Evolutionary conservation across 2,888 invertebrate species (phyloP), one percentile per base, ranked within the genome.

Genomic region (Spisula subtruncata): DNA sequence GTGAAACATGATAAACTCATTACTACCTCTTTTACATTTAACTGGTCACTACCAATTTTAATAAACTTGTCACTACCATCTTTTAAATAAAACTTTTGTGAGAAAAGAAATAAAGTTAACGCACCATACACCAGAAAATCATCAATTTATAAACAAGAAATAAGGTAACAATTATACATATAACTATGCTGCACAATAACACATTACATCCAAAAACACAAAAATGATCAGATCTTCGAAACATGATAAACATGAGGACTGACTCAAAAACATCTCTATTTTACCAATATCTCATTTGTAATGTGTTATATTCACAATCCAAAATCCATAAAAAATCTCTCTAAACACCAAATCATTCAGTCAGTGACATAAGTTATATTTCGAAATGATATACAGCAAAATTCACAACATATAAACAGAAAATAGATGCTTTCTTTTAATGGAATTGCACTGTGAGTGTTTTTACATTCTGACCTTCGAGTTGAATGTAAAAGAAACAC

Each of bases 391-490:
- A 12, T 12, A 66, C 60, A 66, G 25, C 60, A 66, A 66, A 66
- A 66, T 66, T 66, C 60, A 66, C 60, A 66, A 66, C 60, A 66
- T 66, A 66, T 66, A 66, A 66, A 66, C 60, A 66, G 60, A 66
- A 66, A 60, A 60, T n/a, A 66, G 20, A 66, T 25, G 60, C n/a
- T 66, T 66, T 66, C 25, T 66, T 66, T 66, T 6, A 66, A 66
- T n/a, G 25, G n/a, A 66, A 66, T 66, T 66, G 60, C 60, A 66
- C 60, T 25, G 60, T 66, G 60, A 66, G 5, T 16, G 25, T 25
- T 66, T 66, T 25, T n/a, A n/a, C 12, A 66, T n/a, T 66, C 25
- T 66, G 6, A 66, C n/a, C n/a, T 66, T 25, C 10, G n/a, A 25
- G 20, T n/a, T 25, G 25, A 25, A 66, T 12, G 25, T 10, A 25